Conservation (phyloP, 2,888 invertebrate species). For the Caenorhabditis angaria region DNA sequence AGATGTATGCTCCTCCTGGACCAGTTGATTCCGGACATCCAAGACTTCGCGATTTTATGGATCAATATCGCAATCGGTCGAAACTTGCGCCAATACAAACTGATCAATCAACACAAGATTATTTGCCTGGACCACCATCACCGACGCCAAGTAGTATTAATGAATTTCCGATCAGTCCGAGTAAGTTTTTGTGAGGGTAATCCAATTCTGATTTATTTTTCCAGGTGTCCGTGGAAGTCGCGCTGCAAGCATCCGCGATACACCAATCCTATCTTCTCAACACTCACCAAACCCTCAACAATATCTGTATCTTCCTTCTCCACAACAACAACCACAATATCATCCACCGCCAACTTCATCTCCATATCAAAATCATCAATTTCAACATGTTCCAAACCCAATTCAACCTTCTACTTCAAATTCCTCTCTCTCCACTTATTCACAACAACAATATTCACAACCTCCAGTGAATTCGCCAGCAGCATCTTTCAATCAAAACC, state of each 20-base stretch:
- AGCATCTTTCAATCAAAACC: background rate
- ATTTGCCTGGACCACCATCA: slow-evolving; percentile 24
- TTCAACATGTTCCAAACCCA: slow-evolving; percentile 16
- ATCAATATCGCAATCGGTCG: slow-evolving; percentile 51
- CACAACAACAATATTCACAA: background rate
- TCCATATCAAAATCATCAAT: slow-evolving; percentile 2
- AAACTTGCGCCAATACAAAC: background rate
- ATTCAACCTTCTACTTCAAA: background rate
- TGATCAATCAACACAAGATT: background rate
- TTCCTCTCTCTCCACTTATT: no score
- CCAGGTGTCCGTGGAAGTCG: slow-evolving; percentile 5
- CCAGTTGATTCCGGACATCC: slow-evolving; percentile 3
- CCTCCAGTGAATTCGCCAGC: background rate
- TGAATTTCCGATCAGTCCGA: slow-evolving; percentile 24
- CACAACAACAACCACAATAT: slow-evolving; percentile 11
- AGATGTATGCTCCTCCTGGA: background rate
- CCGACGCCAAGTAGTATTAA: slow-evolving; percentile 44
- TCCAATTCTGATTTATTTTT: background rate
- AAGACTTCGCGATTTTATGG: slow-evolving; percentile 52
- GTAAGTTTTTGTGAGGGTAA: background rate
- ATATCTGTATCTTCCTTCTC: slow-evolving; percentile 6
- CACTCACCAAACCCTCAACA: slow-evolving; percentile 6
- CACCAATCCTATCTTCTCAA: slow-evolving; percentile 7
- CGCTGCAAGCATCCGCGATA: background rate
- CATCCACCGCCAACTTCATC: background rate